Base-by-base conservation (phyloP, 2,797 vertebrate genomes). In the Liasis olivaceus region DNA sequence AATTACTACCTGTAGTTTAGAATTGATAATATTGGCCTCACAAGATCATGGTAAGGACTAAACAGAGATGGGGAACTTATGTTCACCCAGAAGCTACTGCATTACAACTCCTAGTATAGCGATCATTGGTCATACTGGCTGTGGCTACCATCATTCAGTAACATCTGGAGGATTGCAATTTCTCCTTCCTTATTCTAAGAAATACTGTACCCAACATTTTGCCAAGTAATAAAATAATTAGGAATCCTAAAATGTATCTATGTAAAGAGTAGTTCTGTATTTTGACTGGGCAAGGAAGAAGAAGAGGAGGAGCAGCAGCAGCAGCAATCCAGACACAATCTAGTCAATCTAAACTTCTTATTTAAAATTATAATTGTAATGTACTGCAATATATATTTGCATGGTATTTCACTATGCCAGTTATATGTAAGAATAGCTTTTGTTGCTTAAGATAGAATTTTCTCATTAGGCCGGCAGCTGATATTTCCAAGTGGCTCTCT, bases 331-430 rank as follows among this genome's bases (percentile, higher is more conserved):
- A 42, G 87, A 64, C 12, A 63, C n/a, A 14, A 15, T 54, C 62
- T 31, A 91, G 22, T 31, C 42, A 89, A 58, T 72, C 2, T 85
- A 51, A 36, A 47, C 3, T 88, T 92, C 13, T 85, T 84, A 77
- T 77, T 77, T 77, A 77, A 59, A 77, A 77, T 42, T 47, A 4
- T 69, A 12, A 47, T 69, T 85, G 42, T 54, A 85, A 91, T 2
- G 4, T 22, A 66, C 11, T n/a, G 2, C 24, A 5, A 87, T 89
- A 90, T 91, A 93, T 0, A 11, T 69, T 20, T 91, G 1, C 47
- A 47, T 89, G 89, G n/a, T 92, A 91, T 84, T 95, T 9, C 24
- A 22, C 5, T 93, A 20, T 87, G 59, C 91, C 20, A n/a, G 86
- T 31, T 59, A 28, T 15, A 42, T 89, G 62, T 17, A 94, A 94